Conservation (phyloP, 2,888 invertebrate species). For the Nomada goodeniana region DNA sequence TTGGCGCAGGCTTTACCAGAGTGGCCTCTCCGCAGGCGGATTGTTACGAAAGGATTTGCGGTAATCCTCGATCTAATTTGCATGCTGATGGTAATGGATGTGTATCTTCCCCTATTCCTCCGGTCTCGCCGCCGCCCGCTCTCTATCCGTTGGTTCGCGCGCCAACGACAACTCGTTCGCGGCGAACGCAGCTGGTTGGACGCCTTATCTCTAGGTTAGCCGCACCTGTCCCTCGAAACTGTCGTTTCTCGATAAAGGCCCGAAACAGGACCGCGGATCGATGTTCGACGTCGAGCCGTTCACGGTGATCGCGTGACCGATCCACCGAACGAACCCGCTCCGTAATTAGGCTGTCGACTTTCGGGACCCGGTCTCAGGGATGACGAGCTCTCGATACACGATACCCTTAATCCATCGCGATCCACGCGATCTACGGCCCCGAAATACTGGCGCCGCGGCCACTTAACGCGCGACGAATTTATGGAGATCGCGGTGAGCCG, state of each 20-base stretch:
- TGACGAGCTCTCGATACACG: conserved; percentile 55
- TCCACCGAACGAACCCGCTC: neutral
- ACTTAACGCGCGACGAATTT: conserved; percentile 29
- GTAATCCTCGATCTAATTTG: conserved; percentile 83
- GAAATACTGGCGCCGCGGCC: conserved; percentile 1
- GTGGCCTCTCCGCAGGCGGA: conserved; percentile 70
- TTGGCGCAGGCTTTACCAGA: conserved; percentile 26
- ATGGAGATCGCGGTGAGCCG: conserved; percentile 49
- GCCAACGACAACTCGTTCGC: conserved; percentile 38
- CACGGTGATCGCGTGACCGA: conserved; percentile 42
- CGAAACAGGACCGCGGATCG: conserved; percentile 28
- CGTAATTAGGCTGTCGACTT: conserved; percentile 34
- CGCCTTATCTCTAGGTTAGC: conserved; percentile 61
- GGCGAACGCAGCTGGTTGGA: conserved; percentile 61
- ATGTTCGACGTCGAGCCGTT: conserved; percentile 18
- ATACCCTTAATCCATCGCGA: conserved; percentile 57
- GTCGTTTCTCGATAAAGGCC: conserved; percentile 35
- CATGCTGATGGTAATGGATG: conserved; percentile 83
- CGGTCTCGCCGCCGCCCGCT: conserved; percentile 70
- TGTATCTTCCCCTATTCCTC: conserved; percentile 80
- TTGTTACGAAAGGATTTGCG: conserved; percentile 83
- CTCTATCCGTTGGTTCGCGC: conserved; percentile 40
- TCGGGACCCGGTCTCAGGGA: conserved; percentile 13
- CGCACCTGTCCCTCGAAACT: conserved; percentile 59
- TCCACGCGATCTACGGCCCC: conserved; percentile 24